phyloP scores from a whole-genome alignment of 2,797 vertebrate genomes.

The Babyrousa celebensis region DNA sequence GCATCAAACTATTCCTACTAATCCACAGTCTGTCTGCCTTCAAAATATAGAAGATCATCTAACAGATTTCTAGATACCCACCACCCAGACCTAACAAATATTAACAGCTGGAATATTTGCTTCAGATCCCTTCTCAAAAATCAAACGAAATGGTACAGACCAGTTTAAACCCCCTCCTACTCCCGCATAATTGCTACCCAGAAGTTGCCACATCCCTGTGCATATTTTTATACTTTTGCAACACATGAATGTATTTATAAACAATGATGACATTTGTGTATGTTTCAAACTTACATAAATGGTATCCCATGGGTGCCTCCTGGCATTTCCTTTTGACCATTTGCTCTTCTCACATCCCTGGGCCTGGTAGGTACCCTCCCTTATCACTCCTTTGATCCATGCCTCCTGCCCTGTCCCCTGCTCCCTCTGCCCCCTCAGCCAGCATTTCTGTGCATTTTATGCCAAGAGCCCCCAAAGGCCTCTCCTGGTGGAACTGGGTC shows the following conservation, averaged over 20 bases:
- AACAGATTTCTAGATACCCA: background rate
- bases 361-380: background rate
- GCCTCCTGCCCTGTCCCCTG: background rate
- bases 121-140: slow-evolving; percentile 31
- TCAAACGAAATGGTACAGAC: background rate
- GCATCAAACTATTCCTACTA: background rate
- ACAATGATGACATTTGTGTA: background rate
- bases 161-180: background rate
- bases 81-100: background rate
- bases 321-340: background rate
- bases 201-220: background rate
- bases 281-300: background rate
- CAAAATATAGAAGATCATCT: background rate
- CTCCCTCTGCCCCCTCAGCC: background rate
- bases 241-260: background rate
- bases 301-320: background rate
- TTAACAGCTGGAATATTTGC: background rate
- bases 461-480: background rate
- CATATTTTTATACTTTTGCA: slow-evolving; percentile 50
- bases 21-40: background rate
- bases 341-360: background rate
- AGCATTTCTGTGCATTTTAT: background rate
- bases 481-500: background rate
- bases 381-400: background rate
- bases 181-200: background rate